Percentiles rank a stretch among this genome's conserved stretches.
These are phyloP conservation scores for Tokudaia tokunoshimensis DNA, from an alignment of 2,797 vertebrate genomes.

Conservation along the genomic window DNA sequence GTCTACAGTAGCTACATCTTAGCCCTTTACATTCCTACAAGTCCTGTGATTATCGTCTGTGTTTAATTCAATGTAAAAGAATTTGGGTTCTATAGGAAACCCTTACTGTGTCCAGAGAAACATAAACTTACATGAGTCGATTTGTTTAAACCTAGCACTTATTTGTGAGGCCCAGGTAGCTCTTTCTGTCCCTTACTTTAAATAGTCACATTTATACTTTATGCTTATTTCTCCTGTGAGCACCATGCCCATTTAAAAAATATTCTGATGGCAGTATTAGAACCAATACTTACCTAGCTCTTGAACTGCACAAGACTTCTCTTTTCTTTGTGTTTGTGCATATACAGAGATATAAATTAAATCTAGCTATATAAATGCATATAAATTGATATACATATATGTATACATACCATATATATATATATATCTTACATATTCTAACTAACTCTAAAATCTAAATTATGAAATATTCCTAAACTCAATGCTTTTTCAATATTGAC, in stretches of 20 bases:
- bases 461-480: too few species aligned
- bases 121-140: background rate
- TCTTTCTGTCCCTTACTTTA: background rate
- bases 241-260: background rate
- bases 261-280: background rate
- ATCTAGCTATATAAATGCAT: background rate
- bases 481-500: background rate
- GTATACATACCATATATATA: background rate
- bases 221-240: background rate
- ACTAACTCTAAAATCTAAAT: too few species aligned
- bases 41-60: background rate
- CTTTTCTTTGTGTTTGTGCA: background rate
- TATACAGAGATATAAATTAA: background rate
- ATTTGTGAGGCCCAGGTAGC: background rate
- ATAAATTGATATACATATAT: background rate
- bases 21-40: background rate
- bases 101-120: background rate
- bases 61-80: background rate
- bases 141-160: background rate
- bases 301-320: background rate
- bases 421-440: background rate
- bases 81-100: background rate
- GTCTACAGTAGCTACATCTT: rapidly evolving
- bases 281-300: background rate
- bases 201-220: background rate